phyloP scores from a whole-genome alignment of 2,113 vertebrate species.

The Hiodon alosoides region DNA sequence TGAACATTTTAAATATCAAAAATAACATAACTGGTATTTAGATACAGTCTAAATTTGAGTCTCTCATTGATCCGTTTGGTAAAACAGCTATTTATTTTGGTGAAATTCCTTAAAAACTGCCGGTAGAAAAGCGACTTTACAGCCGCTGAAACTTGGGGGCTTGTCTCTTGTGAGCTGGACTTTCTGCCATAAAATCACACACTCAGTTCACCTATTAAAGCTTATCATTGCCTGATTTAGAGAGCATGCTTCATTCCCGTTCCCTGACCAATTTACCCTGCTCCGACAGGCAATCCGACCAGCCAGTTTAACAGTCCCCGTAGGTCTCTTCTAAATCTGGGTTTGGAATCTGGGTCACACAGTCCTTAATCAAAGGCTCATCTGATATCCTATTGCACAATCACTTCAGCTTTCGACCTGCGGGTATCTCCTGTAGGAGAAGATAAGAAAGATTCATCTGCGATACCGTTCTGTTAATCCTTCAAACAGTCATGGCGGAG shows the following conservation, averaged over 20 bases:
- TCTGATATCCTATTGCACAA: constrained; percentile 36
- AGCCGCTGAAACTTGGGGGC: not conserved
- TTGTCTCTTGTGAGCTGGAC: not conserved
- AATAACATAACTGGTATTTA: no score
- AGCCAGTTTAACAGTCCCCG: constrained; percentile 28
- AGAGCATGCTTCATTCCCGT: constrained; percentile 19
- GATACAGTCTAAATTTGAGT: no score
- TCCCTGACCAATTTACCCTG: constrained; percentile 38
- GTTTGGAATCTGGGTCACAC: constrained; percentile 38
- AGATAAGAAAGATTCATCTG: constrained; percentile 28
- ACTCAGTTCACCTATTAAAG: constrained; percentile 27
- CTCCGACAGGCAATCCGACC: constrained; percentile 31
- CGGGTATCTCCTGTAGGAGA: constrained; percentile 26
- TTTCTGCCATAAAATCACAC: constrained; percentile 5
- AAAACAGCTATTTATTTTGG: no score
- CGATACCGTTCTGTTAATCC: constrained; percentile 16
- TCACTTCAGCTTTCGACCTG: constrained; percentile 30
- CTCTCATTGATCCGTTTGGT: no score
- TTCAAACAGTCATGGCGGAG: constrained; percentile 11
- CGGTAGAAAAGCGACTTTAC: not conserved
- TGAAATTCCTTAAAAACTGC: no score
- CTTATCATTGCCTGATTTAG: constrained; percentile 29
- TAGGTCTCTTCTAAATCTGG: constrained; percentile 33
- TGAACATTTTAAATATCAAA: no score
- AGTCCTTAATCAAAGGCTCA: constrained; percentile 32